Percentiles rank a stretch among this genome's conserved stretches.
These are phyloP conservation scores for Laticauda laticaudata DNA, from an alignment of 2,113 vertebrate species.

Conservation along the genomic window DNA sequence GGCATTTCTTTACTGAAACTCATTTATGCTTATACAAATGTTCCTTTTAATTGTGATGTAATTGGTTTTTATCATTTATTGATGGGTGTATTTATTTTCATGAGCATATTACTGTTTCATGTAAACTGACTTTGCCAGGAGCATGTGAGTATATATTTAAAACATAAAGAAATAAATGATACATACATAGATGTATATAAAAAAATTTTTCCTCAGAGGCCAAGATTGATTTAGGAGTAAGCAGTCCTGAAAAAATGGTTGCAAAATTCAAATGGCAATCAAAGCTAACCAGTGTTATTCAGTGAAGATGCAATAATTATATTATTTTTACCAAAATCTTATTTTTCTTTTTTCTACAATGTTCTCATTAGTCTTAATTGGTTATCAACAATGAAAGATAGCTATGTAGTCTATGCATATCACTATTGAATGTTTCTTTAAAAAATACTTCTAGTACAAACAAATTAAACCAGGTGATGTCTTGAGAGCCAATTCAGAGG, in stretches of 20 bases:
- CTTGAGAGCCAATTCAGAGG: slow-evolving; percentile 16
- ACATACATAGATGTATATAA: background rate
- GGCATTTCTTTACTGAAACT: background rate
- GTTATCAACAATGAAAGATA: slow-evolving; percentile 9
- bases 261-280: background rate
- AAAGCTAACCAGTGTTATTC: background rate
- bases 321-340: background rate
- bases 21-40: background rate
- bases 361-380: background rate
- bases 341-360: background rate
- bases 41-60: background rate
- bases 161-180: background rate
- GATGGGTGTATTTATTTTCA: background rate
- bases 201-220: background rate
- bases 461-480: background rate
- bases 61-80: background rate
- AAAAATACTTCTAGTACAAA: background rate
- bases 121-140: background rate
- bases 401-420: background rate
- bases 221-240: background rate
- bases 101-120: background rate
- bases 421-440: slow-evolving; percentile 9
- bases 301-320: background rate
- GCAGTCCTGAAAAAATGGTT: background rate
- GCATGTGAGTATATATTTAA: background rate